Base-by-base conservation (phyloP, 2,888 invertebrate genomes). In the Leptinotarsa haldemani region DNA sequence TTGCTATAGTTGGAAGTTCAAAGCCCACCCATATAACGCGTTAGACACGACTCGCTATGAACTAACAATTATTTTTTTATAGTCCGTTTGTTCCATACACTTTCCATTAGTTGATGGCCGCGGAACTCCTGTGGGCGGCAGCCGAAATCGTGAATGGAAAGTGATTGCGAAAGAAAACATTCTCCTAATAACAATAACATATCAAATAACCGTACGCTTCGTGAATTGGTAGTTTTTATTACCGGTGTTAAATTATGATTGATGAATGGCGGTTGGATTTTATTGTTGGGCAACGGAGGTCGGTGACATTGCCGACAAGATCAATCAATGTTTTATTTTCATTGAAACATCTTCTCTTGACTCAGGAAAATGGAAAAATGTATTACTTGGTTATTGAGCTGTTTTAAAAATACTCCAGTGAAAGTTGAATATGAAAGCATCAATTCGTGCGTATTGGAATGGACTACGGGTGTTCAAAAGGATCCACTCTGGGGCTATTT, bases 61-160 rank as follows among this genome's bases (percentile, higher is more conserved):
- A 40, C 12, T 40, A 56, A 56, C 20, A 56, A 56, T 56, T 56
- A 56, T 56, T 56, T 56, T 30, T 40, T 56, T 56, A 20, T 56
- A 56, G 61, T 30, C 30, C 61, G 30, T 61, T 61, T n/a, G 15
- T 61, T 61, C 1, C 61, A 30, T 16, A 30, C 61, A 61, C 61
- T 61, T 61, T 61, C 61, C 61, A 61, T 61, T 40, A 2, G 18
- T 25, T 1, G 16, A 61, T 30, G 61, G 40, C 58, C 15, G 40
- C 40, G 40, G 40, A 40, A 40, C 40, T 40, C 40, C 40, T 9
- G 68, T 68, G 68, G 68, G 68, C 68, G 68, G 68, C 47, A 15
- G 40, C 68, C 68, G 46, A 68, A 68, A 68, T 46, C 56, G 20
- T 46, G 68, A 68, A 68, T 68, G 56, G 68, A 68, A 68, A 68